Percentiles rank a stretch among this genome's conserved stretches.
Evolutionary conservation across 2,888 invertebrate genomes (phyloP).

Genomic region (Drosophila aldrichi): DNA sequence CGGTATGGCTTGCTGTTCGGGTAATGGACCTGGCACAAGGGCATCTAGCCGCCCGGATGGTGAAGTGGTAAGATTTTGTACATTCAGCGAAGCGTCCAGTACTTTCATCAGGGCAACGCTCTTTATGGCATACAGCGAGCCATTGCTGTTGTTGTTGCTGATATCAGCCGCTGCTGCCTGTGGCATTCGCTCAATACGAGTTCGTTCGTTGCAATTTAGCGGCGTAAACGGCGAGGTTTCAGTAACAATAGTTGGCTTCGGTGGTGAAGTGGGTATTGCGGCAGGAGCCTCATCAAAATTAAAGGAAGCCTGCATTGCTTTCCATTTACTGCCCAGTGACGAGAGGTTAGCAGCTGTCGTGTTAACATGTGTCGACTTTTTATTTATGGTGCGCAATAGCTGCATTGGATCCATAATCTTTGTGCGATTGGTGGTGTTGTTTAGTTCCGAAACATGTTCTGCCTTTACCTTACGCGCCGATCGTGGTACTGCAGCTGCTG

Average conservation of each 20-base stretch:
- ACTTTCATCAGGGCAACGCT: slow-evolving; percentile 79
- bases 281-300: slow-evolving; percentile 55
- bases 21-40: slow-evolving; percentile 60
- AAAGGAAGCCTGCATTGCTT: slow-evolving; percentile 74
- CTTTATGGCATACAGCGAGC: slow-evolving; percentile 59
- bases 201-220: slow-evolving; percentile 72
- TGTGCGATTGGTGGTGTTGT: slow-evolving; percentile 70
- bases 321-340: slow-evolving; percentile 77
- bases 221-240: slow-evolving; percentile 65
- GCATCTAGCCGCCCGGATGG: slow-evolving; percentile 84
- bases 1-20: slow-evolving; percentile 26
- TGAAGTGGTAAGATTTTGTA: slow-evolving; percentile 82
- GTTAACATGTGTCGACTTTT: slow-evolving; percentile 39
- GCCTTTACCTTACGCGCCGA: slow-evolving; percentile 61
- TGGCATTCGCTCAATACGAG: slow-evolving; percentile 63
- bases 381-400: slow-evolving; percentile 80
- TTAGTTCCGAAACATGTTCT: slow-evolving; percentile 49
- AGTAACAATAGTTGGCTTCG: slow-evolving; percentile 15
- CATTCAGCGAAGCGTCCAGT: slow-evolving; percentile 77
- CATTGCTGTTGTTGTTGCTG: slow-evolving; percentile 38
- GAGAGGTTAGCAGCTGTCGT: slow-evolving; percentile 58
- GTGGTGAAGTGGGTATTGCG: slow-evolving; percentile 21
- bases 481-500: slow-evolving; percentile 61
- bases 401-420: slow-evolving; percentile 81
- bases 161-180: slow-evolving; percentile 26